Evolutionary conservation across 2,888 invertebrate species (phyloP), one percentile per base, ranked within the genome.

Genomic region (Scaptomyza caliginosa): DNA sequence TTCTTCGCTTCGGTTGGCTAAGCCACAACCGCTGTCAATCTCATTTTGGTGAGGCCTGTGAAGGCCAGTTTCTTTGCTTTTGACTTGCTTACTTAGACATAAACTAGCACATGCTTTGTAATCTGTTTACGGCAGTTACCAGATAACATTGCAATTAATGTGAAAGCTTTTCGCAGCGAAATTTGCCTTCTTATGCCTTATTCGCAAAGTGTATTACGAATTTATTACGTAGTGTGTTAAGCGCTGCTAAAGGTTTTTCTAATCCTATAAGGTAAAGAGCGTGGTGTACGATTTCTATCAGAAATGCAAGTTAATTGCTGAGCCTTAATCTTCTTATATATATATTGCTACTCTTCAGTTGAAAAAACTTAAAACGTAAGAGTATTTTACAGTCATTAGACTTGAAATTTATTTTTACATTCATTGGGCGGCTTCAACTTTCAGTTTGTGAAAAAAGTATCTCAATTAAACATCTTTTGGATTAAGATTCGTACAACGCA

Each of bases 121-220:
- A 76, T 74, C 70, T 76, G 63, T 55, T 77, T 76, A 71, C 56
- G 68, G 48, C 65, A 63, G 63, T 74, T 57, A 49, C 55, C 57
- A 60, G 82, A 82, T 79, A 80, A 69, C 65, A 63, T 78, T 76
- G 86, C 80, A 88, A 88, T 88, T 86, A 88, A 73, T 86, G 77
- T 88, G 74, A 88, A 86, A 88, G 88, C 86, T 82, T 88, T 88
- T 77, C 72, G 68, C 60, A 75, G 58, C 46, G 40, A 71, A 71
- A 60, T 55, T 45, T 23, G 23, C 7, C 16, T 16, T 60, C 24
- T 49, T 58, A 57, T 48, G 24, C 4, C 7, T 21, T n/a, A 30
- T 28, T 23, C 28, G 8, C 19, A 39, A 52, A 32, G 13, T 17
- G 38, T 24, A 17, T 39, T 45, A 19, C 43, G 49, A n/a, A 56